These are phyloP conservation scores for Crossocerus cetratus DNA, from an alignment of 2,888 invertebrate genomes.

Conservation along the genomic window DNA sequence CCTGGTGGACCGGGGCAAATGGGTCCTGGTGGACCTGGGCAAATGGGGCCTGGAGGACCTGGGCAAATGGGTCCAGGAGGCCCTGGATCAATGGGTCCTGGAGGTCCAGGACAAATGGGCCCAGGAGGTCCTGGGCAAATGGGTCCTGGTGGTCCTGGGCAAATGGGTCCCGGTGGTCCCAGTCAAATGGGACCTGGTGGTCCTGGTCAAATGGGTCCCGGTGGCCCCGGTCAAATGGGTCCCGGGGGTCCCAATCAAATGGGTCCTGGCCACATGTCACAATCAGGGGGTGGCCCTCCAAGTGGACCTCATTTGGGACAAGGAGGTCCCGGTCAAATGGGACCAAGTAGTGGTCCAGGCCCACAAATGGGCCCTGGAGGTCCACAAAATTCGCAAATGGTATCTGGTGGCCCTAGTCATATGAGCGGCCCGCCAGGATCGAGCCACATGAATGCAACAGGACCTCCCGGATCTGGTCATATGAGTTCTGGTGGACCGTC, in stretches of 20 bases:
- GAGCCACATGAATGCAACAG: slow-evolving; percentile 57
- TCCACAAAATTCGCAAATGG: slow-evolving; percentile 58
- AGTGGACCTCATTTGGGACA: slow-evolving; percentile 43
- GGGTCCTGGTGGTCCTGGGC: slow-evolving; percentile 59
- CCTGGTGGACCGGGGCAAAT: slow-evolving; percentile 66
- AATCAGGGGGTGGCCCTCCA: not conserved
- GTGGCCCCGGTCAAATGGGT: slow-evolving; percentile 42
- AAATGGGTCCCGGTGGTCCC: slow-evolving; percentile 66
- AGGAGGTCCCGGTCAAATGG: slow-evolving; percentile 32
- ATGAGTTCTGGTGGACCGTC: slow-evolving; percentile 56
- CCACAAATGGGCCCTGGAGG: slow-evolving; percentile 69
- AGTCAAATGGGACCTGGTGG: slow-evolving; percentile 48
- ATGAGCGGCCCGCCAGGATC: slow-evolving; percentile 43
- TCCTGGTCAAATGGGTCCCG: slow-evolving; percentile 56
- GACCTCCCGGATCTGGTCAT: slow-evolving; percentile 59
- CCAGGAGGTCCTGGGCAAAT: slow-evolving; percentile 60
- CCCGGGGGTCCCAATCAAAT: slow-evolving; percentile 51
- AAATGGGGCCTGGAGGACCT: slow-evolving; percentile 66
- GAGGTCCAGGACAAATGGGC: slow-evolving; percentile 57
- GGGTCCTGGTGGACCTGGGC: slow-evolving; percentile 60
- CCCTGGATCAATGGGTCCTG: slow-evolving; percentile 57
- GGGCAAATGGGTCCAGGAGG: slow-evolving; percentile 64
- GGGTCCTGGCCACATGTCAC: slow-evolving; percentile 40
- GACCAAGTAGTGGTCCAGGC: slow-evolving; percentile 66
- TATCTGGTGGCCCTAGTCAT: slow-evolving; percentile 34